These are phyloP conservation scores for Pecten maximus DNA, from an alignment of 2,888 invertebrate genomes.

Conservation along the genomic window DNA sequence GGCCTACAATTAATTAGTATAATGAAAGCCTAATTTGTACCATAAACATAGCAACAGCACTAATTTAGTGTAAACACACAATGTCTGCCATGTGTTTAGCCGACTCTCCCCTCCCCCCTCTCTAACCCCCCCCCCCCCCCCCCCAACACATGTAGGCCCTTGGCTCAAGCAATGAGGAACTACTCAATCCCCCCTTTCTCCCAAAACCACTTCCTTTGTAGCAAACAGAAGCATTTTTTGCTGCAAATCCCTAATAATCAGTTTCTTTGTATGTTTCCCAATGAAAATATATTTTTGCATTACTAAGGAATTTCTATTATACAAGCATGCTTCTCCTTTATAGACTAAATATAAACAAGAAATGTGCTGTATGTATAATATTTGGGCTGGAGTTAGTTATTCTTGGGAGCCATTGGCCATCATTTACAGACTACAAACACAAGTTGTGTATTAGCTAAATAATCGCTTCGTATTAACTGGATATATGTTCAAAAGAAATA, in stretches of 20 bases:
- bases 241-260: background rate
- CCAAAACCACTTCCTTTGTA: background rate
- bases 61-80: conserved; percentile 25
- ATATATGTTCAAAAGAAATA: background rate
- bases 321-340: background rate
- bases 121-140: background rate
- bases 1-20: conserved; percentile 15
- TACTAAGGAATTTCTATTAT: background rate
- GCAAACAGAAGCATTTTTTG: background rate
- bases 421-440: background rate
- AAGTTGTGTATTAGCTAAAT: background rate
- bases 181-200: background rate
- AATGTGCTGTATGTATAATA: background rate
- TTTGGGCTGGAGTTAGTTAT: background rate
- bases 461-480: background rate
- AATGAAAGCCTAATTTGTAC: background rate
- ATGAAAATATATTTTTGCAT: background rate
- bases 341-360: conserved; percentile 25
- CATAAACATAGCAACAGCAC: conserved; percentile 7
- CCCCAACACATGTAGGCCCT: background rate
- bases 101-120: background rate
- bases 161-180: background rate
- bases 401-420: background rate
- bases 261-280: conserved; percentile 13
- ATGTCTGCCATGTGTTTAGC: conserved; percentile 13